Evolutionary conservation across 2,797 vertebrate genomes (phyloP), one percentile per base, ranked within the genome.

Genomic region (Onychomys arenicola): DNA sequence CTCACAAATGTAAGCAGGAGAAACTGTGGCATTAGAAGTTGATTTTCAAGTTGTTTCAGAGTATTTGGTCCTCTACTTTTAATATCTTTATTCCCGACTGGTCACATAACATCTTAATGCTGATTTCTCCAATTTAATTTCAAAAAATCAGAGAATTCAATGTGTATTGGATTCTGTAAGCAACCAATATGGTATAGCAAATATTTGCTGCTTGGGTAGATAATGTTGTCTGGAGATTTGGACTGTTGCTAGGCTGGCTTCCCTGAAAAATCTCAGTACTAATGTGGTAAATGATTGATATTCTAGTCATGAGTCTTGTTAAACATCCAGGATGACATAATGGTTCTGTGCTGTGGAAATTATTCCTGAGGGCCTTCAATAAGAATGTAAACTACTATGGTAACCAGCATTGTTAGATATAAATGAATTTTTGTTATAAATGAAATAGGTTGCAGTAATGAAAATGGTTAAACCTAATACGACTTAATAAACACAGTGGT

Each of bases 1-100:
- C 67, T 95, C 90, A 34, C 92, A 95, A 96, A 95, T 90, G 76
- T 7, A 90, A 83, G 94, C 90, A 89, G 91, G 77, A 73, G 89
- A 96, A 96, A 89, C 43, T 13, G 4, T 27, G 83, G 57, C 34
- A 34, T 90, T 89, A 16, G n/a, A 95, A 89, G 75, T 49, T 86
- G 89, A 91, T 86, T 93, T 89, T 96, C 95, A 89, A 96, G 71
- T 92, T 89, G 49, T 77, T 96, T 46, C 17, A 65, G 88, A 86
- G 12, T 63, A 14, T 96, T 84, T 37, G 34, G 88, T 46, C 49
- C 4, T 91, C 77, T 95, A 63, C 93, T 94, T 94, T 95, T 76
- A 34, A 80, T 88, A 61, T 95, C 93, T 96, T 95, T 63, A 77
- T 71, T 93, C 86, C 82, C 91, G 86, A 92, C 8, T 95, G 49